Percentiles rank a stretch among this genome's conserved stretches.
These are phyloP conservation scores for Amiota mariae DNA, from an alignment of 2,888 invertebrate genomes.

Conservation along the genomic window DNA sequence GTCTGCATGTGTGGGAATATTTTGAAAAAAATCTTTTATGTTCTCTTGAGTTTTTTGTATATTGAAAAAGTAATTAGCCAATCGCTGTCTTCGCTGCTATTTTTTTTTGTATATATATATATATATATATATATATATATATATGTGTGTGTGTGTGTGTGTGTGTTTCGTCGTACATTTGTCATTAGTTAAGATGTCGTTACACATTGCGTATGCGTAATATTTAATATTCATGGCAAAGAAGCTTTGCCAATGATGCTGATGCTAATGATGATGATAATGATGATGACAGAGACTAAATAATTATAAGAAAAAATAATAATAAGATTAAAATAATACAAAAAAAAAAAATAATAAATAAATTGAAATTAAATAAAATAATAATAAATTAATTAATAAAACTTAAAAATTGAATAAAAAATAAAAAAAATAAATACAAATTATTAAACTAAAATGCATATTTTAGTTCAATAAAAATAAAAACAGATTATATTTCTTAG, in stretches of 20 bases:
- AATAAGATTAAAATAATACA: too few relatives aligned
- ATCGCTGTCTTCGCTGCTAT: slow-evolving; percentile 6
- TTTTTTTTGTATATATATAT: neutral
- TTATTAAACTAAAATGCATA: too few relatives aligned
- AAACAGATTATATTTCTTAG: too few relatives aligned
- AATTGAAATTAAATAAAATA: too few relatives aligned
- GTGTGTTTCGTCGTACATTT: neutral
- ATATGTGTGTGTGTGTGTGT: neutral
- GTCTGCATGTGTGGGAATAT: slow-evolving; percentile 15
- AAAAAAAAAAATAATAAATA: too few relatives aligned
- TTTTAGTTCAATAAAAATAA: too few relatives aligned
- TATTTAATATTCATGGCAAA: neutral
- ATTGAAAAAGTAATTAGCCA: slow-evolving; percentile 17
- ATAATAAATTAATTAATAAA: too few relatives aligned
- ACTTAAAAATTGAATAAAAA: too few relatives aligned
- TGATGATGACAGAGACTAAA: neutral
- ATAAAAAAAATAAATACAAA: too few relatives aligned
- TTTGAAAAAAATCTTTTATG: neutral
- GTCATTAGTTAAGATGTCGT: slow-evolving; percentile 2
- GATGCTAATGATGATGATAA: neutral
- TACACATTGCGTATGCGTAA: slow-evolving; percentile 32
- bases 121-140: neutral
- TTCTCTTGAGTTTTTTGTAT: neutral
- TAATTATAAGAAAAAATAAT: too few relatives aligned
- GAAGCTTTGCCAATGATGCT: too few relatives aligned